Percentiles rank a stretch among this genome's conserved stretches.
Conservation (phyloP, 2,888 invertebrate species). For the Drosophila putrida region DNA sequence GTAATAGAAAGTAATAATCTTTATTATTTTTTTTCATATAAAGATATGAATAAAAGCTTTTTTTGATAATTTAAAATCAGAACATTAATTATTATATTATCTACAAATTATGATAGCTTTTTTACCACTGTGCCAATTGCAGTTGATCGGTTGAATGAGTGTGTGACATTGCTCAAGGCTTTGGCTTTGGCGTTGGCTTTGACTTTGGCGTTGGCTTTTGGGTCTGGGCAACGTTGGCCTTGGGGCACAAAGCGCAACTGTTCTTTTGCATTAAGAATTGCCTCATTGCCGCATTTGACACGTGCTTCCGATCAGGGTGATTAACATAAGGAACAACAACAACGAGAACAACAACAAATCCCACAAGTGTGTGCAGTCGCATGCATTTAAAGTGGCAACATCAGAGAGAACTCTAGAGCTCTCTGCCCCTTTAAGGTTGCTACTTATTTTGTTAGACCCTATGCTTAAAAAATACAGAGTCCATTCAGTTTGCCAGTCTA, state of each 20-base stretch:
- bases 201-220: neutral
- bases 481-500: no score
- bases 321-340: conserved; percentile 58
- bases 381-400: conserved; percentile 65
- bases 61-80: neutral
- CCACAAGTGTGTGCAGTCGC: conserved; percentile 75
- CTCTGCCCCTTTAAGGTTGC: conserved; percentile 5
- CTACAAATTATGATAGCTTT: neutral
- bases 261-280: conserved; percentile 58
- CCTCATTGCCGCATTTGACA: conserved; percentile 81
- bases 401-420: conserved; percentile 1
- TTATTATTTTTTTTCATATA: no score
- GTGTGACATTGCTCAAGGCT: conserved; percentile 22
- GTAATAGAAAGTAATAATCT: no score
- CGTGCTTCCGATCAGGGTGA: conserved; percentile 83
- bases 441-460: conserved; percentile 9
- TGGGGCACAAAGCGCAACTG: conserved; percentile 48
- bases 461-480: no score
- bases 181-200: neutral
- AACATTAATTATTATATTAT: no score
- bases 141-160: neutral
- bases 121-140: conserved; percentile 8
- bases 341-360: conserved; percentile 61
- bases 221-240: conserved; percentile 43
- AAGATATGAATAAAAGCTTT: neutral